A percentile compares a stretch with the other conserved stretches of the same genome.
Evolutionary conservation across 2,113 vertebrate species (phyloP).

Genomic region (Coryphaenoides rupestris): DNA sequence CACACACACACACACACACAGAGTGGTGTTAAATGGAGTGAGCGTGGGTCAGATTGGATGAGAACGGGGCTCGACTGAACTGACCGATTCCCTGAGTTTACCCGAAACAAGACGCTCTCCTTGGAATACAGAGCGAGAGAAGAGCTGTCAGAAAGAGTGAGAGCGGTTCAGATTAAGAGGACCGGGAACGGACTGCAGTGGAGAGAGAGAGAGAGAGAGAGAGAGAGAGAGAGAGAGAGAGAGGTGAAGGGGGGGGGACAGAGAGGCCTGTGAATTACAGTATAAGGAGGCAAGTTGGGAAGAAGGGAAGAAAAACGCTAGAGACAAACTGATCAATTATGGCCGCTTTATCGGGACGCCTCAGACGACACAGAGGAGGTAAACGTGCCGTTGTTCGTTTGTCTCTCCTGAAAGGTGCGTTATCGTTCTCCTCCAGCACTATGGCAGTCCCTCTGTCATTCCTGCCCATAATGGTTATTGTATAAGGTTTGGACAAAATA

Average conservation of each 20-base stretch:
- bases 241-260: not conserved
- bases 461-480: too few species aligned
- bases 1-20: not conserved
- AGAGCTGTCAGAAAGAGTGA: conserved; percentile 23
- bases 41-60: conserved; percentile 28
- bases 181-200: conserved; percentile 32
- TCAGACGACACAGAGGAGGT: too few species aligned
- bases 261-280: not conserved
- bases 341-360: too few species aligned
- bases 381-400: too few species aligned
- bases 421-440: too few species aligned
- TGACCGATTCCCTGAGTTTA: conserved; percentile 46
- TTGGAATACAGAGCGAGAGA: conserved; percentile 18
- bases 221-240: conserved; percentile 20
- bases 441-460: too few species aligned
- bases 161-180: conserved; percentile 31
- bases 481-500: too few species aligned
- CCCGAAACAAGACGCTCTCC: conserved; percentile 20
- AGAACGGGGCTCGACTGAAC: conserved; percentile 14
- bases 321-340: too few species aligned
- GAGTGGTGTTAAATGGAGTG: conserved; percentile 29
- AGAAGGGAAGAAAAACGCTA: too few species aligned
- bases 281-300: too few species aligned
- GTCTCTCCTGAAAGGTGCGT: too few species aligned
- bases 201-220: conserved; percentile 26